Conservation (phyloP, 2,113 vertebrate genomes). For the Corythornis vintsioides region DNA sequence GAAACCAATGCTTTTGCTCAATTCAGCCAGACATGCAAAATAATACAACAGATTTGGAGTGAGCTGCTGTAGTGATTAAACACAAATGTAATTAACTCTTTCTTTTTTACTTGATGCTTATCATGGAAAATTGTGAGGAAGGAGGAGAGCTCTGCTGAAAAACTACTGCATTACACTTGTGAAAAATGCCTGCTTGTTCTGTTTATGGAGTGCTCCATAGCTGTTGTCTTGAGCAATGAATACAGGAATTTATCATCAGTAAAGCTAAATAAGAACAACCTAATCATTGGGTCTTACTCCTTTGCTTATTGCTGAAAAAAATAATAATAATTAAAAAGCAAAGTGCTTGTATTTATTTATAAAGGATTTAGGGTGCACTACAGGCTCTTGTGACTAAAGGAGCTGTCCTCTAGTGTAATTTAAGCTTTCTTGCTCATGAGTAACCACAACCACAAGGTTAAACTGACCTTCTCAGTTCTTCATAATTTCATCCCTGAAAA, state of each 20-base stretch:
- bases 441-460: constrained; percentile 77
- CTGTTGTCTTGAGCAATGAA: constrained; percentile 14
- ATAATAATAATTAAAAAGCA: neutral
- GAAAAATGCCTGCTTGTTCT: constrained; percentile 19
- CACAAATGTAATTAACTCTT: constrained; percentile 52
- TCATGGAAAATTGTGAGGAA: constrained; percentile 37
- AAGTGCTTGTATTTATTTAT: constrained; percentile 52
- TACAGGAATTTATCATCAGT: constrained; percentile 26
- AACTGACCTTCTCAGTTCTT: constrained; percentile 73
- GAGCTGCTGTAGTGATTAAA: constrained; percentile 20
- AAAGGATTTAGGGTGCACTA: constrained; percentile 41
- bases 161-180: neutral
- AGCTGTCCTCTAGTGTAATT: constrained; percentile 66
- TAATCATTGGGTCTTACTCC: constrained; percentile 51
- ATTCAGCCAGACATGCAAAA: neutral
- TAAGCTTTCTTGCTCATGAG: constrained; percentile 71
- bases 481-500: constrained; percentile 76
- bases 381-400: constrained; percentile 71
- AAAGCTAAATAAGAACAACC: constrained; percentile 41
- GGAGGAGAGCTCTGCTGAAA: constrained; percentile 10
- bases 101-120: constrained; percentile 26
- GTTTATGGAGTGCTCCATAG: neutral
- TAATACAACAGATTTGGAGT: neutral
- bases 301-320: constrained; percentile 54
- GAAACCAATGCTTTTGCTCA: neutral